These are phyloP conservation scores for Nymphalis polychloros DNA, from an alignment of 2,888 invertebrate genomes.

Conservation along the genomic window DNA sequence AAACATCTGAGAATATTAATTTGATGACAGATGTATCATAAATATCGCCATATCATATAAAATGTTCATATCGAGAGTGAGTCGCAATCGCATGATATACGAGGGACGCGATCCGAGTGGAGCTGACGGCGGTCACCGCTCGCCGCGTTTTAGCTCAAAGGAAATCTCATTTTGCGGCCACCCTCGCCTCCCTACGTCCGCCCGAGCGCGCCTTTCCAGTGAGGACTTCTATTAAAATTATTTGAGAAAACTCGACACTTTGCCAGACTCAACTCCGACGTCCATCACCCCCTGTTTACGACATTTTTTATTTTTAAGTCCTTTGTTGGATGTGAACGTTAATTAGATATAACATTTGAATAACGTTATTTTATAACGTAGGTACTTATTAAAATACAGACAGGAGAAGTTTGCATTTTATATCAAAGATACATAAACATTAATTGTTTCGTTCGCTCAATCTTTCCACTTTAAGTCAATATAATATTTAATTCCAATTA, in stretches of 20 bases:
- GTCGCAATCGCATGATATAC: slow-evolving; percentile 57
- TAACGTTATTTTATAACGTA: slow-evolving; percentile 12
- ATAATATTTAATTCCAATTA: no score
- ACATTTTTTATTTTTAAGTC: slow-evolving; percentile 26
- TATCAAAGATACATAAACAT: not conserved
- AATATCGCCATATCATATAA: slow-evolving; percentile 40
- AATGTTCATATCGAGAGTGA: slow-evolving; percentile 42
- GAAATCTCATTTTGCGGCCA: slow-evolving; percentile 76
- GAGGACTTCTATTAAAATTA: slow-evolving; percentile 78
- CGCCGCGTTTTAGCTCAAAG: slow-evolving; percentile 67
- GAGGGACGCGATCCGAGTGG: slow-evolving; percentile 57
- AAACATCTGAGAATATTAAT: not conserved
- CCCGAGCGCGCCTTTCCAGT: slow-evolving; percentile 42
- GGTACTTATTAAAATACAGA: slow-evolving; percentile 10
- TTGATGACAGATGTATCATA: slow-evolving; percentile 1
- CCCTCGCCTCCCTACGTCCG: slow-evolving; percentile 42
- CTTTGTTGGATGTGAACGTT: slow-evolving; percentile 24
- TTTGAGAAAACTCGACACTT: slow-evolving; percentile 71
- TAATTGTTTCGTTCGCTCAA: not conserved
- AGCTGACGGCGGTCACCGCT: slow-evolving; percentile 65
- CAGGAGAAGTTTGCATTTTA: not conserved
- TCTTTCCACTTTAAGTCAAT: not conserved
- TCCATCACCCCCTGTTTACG: slow-evolving; percentile 53
- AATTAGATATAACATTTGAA: slow-evolving; percentile 20
- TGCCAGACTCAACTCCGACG: slow-evolving; percentile 43